Evolutionary conservation across 2,113 vertebrate species (phyloP).

Genomic region (Ellobius talpinus): DNA sequence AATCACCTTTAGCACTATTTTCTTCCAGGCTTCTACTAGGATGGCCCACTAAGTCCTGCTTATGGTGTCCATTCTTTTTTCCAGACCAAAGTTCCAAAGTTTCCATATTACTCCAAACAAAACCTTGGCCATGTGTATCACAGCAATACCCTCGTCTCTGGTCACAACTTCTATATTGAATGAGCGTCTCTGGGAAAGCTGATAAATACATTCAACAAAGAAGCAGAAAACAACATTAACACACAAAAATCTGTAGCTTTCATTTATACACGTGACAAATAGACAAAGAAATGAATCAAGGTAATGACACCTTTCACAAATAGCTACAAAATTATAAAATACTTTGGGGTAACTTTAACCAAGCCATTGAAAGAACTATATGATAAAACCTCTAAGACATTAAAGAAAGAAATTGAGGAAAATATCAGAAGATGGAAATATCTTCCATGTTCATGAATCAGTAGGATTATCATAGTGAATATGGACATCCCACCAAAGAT

Average conservation of each 20-base stretch:
- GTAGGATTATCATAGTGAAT: neutral
- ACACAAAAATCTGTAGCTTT: neutral
- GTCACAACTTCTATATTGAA: neutral
- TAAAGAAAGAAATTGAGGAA: neutral
- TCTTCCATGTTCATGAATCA: neutral
- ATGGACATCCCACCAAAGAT: neutral
- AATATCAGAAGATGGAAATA: neutral
- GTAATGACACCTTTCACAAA: neutral
- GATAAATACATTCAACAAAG: neutral
- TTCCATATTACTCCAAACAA: neutral
- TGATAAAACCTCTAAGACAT: neutral
- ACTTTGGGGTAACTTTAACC: neutral
- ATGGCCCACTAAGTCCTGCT: neutral
- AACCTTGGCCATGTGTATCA: accelerated
- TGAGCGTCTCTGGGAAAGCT: neutral
- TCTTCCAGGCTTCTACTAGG: neutral
- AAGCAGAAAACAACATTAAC: neutral
- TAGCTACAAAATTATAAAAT: neutral
- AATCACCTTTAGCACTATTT: neutral
- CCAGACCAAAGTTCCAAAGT: neutral
- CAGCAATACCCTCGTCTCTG: neutral
- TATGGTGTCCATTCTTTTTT: neutral
- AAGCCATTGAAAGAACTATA: neutral
- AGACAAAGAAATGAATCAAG: neutral
- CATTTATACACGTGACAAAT: neutral